Conservation (phyloP, 2,113 vertebrate genomes). For the Atrichornis clamosus region DNA sequence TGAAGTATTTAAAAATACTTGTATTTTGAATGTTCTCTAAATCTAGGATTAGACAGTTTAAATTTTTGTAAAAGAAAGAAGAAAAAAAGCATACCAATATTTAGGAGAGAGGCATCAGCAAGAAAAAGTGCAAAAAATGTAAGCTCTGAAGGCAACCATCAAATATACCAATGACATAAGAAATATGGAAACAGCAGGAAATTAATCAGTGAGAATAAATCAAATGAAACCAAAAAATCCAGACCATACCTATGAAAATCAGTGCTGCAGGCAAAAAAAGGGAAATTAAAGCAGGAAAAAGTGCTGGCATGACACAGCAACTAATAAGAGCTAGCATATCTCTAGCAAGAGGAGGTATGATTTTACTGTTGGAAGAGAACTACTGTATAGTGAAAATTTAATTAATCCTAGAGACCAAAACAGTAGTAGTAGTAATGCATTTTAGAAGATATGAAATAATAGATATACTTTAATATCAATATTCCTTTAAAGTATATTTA, state of each 20-base stretch:
- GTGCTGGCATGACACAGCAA: background rate
- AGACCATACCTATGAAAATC: background rate
- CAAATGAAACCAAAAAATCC: background rate
- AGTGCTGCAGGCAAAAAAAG: background rate
- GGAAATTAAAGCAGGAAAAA: background rate
- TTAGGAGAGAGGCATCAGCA: background rate
- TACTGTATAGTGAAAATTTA: background rate
- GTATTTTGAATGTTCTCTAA: background rate
- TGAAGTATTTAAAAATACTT: background rate
- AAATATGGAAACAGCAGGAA: slow-evolving; percentile 27
- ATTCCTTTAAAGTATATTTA: background rate
- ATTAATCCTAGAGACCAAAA: background rate
- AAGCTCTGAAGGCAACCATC: background rate
- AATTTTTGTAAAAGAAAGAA: background rate
- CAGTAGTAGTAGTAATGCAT: background rate
- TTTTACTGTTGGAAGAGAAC: background rate
- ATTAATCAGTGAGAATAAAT: slow-evolving; percentile 19
- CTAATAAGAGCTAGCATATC: background rate
- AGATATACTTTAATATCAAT: background rate
- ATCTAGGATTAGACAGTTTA: background rate
- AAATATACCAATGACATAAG: background rate
- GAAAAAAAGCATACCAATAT: background rate
- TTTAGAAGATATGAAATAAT: background rate
- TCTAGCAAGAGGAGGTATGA: background rate
- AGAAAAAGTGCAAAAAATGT: background rate